Evolutionary conservation across 2,113 vertebrate genomes (phyloP), one percentile per base, ranked within the genome.

Genomic region (Indicator indicator): DNA sequence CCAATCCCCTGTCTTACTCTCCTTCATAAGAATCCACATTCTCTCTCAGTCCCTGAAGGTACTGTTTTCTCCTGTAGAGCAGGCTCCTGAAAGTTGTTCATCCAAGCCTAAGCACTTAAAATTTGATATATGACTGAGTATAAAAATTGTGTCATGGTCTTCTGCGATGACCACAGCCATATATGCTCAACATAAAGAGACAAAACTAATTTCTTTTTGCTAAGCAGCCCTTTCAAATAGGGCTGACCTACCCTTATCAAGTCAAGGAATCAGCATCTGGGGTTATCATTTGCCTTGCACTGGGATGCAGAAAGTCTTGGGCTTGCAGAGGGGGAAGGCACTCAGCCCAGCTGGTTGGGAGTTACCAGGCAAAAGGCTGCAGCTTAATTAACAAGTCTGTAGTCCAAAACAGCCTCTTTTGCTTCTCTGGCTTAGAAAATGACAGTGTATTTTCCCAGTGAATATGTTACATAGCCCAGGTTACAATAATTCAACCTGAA

Each of bases 371-470:
- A 50, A 36, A 48, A 86, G 70, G 28, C 55, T 87, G 30, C 16
- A 76, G 68, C 33, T 79, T 56, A 40, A 67, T 76, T 56, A 80
- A 38, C 11, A n/a, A 52, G 46, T 42, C 20, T 87, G 12, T 73
- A 59, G 52, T 89, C 46, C 81, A 63, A 54, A 82, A 50, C 50
- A 69, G 24, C 52, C 76, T 83, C 52, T 86, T 88, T 88, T 36
- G 18, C 32, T 65, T 67, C 50, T 93, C 46, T 60, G 48, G 6
- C 2, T 56, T 94, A 60, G 71, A 63, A 83, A 38, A 40, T 44
- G 33, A 88, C 90, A 74, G 58, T 32, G 18, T 50, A 6, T 88
- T 94, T 93, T 96, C 56, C 50, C 62, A 65, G 18, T 60, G 42
- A 92, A 56, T 26, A 7, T 64, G 64, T 86, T 70, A 24, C 36